These are phyloP conservation scores for Latheticus oryzae DNA, from an alignment of 2,888 invertebrate species.

Conservation along the genomic window DNA sequence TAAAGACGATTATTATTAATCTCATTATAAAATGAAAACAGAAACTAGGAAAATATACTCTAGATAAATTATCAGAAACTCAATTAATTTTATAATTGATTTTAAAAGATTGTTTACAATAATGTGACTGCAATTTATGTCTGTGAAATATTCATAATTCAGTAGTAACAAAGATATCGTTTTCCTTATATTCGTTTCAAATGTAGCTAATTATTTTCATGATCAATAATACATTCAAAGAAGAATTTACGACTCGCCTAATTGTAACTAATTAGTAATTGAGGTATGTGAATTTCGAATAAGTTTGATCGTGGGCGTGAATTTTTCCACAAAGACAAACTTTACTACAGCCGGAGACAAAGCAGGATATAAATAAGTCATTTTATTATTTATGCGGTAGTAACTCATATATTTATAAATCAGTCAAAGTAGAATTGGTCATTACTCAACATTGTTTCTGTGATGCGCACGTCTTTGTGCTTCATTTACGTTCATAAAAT, in stretches of 20 bases:
- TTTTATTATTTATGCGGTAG: constrained; percentile 59
- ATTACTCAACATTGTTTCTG: constrained; percentile 64
- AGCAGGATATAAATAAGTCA: constrained; percentile 59
- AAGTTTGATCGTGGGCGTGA: too few relatives aligned
- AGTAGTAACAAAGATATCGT: constrained; percentile 10
- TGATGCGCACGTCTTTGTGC: constrained; percentile 56
- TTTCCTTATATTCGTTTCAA: constrained; percentile 18
- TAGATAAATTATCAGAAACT: constrained; percentile 1
- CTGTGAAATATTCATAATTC: constrained; percentile 3
- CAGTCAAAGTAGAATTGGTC: constrained; percentile 58
- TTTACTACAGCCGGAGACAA: too few relatives aligned
- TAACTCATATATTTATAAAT: constrained; percentile 62
- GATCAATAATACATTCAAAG: constrained; percentile 8
- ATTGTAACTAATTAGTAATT: constrained; percentile 24
- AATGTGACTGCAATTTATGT: constrained; percentile 5
- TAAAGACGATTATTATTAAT: constrained; percentile 4
- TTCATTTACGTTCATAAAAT: constrained; percentile 53
- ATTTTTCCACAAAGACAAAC: constrained; percentile 13
- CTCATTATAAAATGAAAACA: constrained; percentile 3
- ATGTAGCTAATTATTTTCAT: constrained; percentile 9
- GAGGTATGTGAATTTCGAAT: constrained; percentile 4
- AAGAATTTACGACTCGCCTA: constrained; percentile 5
- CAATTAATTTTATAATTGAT: constrained; percentile 26
- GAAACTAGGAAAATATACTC: too few relatives aligned
- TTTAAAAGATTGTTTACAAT: constrained; percentile 15